A percentile compares a stretch with the other conserved stretches of the same genome.
These are phyloP conservation scores for Plagodis dolabraria DNA, from an alignment of 2,888 invertebrate genomes.

Conservation along the genomic window DNA sequence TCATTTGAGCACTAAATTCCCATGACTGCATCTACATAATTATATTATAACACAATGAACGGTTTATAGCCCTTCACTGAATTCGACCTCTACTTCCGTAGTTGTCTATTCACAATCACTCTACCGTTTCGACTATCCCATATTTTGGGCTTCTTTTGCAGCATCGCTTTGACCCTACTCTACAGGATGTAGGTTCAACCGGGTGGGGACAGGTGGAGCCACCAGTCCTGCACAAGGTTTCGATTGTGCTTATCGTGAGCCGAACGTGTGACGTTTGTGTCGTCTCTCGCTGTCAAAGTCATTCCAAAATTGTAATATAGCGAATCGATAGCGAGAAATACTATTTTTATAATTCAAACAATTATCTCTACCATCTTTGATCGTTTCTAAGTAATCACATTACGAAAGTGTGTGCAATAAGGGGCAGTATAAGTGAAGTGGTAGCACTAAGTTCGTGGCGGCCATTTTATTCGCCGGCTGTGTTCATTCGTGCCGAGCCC, in stretches of 20 bases:
- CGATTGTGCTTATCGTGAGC: conserved; percentile 54
- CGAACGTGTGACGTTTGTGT: conserved; percentile 70
- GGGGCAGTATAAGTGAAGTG: conserved; percentile 62
- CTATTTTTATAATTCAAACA: conserved; percentile 51
- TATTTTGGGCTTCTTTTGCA: conserved; percentile 67
- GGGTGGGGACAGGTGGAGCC: conserved; percentile 75
- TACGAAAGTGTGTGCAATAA: conserved; percentile 51
- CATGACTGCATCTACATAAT: conserved; percentile 37
- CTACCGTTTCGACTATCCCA: conserved; percentile 74
- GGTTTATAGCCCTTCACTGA: conserved; percentile 55
- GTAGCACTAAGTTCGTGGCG: conserved; percentile 72
- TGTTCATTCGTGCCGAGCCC: conserved; percentile 82
- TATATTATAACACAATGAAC: conserved; percentile 41
- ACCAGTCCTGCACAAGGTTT: conserved; percentile 56
- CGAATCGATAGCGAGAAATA: conserved; percentile 52
- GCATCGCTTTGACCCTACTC: conserved; percentile 56
- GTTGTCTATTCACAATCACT: conserved; percentile 59
- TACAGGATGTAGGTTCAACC: conserved; percentile 65
- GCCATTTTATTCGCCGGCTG: conserved; percentile 84
- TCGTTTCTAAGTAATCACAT: conserved; percentile 41
- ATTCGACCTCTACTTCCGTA: conserved; percentile 65
- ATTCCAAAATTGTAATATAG: conserved; percentile 54
- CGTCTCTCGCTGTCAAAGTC: conserved; percentile 71
- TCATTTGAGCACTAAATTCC: conserved; percentile 39
- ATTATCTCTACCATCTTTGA: conserved; percentile 45